These are phyloP conservation scores for Ennomos erosarius DNA, from an alignment of 2,888 invertebrate species.

Conservation along the genomic window DNA sequence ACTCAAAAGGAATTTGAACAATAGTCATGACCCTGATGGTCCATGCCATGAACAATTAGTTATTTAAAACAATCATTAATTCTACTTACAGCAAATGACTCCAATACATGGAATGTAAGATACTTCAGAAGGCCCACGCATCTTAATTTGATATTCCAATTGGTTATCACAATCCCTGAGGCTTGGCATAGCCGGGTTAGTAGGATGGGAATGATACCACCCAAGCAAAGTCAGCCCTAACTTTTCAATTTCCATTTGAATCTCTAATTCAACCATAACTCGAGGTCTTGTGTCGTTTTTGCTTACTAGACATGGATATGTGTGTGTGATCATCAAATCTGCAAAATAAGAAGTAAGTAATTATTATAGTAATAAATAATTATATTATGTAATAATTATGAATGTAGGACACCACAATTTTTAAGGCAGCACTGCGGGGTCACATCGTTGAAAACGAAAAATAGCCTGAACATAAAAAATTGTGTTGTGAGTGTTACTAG, in stretches of 20 bases:
- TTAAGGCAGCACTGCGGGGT: slow-evolving; percentile 65
- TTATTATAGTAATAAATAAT: not conserved
- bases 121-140: slow-evolving; percentile 96
- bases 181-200: slow-evolving; percentile 94
- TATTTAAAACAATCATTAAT: not conserved
- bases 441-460: too few relatives aligned
- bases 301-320: slow-evolving; percentile 94
- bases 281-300: slow-evolving; percentile 92
- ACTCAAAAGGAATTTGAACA: not conserved
- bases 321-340: slow-evolving; percentile 95
- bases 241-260: slow-evolving; percentile 93
- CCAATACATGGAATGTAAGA: slow-evolving; percentile 98
- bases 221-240: slow-evolving; percentile 93
- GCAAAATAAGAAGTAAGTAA: slow-evolving; percentile 50
- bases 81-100: slow-evolving; percentile 93
- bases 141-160: slow-evolving; percentile 96
- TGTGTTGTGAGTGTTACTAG: too few relatives aligned
- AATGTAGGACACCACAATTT: not conserved
- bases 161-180: slow-evolving; percentile 96
- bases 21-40: too few relatives aligned
- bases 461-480: too few relatives aligned
- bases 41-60: too few relatives aligned
- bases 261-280: slow-evolving; percentile 91
- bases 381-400: too few relatives aligned
- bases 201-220: slow-evolving; percentile 98